Conservation (phyloP, 2,113 vertebrate species). For the Limanda limanda region DNA sequence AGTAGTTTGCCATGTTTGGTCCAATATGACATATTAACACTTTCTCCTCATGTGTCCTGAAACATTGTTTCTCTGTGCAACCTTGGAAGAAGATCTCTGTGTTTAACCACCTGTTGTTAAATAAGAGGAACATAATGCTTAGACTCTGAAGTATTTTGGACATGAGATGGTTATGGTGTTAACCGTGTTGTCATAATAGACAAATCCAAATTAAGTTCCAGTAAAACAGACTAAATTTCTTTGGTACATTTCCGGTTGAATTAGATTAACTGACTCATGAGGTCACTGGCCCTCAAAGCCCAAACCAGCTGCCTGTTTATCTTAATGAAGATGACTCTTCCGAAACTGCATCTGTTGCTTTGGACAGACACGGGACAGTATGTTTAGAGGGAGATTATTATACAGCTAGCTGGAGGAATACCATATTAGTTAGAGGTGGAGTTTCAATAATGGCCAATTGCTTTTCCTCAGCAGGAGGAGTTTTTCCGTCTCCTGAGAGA, state of each 20-base stretch:
- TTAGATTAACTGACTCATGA: constrained; percentile 25
- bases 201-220: neutral
- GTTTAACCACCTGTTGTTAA: too few relatives aligned
- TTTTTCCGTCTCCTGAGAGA: neutral
- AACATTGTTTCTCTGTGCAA: too few relatives aligned
- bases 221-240: neutral
- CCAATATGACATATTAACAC: too few relatives aligned
- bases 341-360: constrained; percentile 24
- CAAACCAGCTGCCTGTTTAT: constrained; percentile 44
- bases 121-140: too few relatives aligned
- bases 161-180: neutral
- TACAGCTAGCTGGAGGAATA: constrained; percentile 11
- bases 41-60: too few relatives aligned
- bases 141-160: neutral
- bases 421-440: constrained; percentile 10
- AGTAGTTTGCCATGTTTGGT: too few relatives aligned
- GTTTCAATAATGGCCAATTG: neutral
- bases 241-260: neutral
- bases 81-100: too few relatives aligned
- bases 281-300: constrained; percentile 31
- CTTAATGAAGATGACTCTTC: constrained; percentile 43
- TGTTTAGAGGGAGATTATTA: constrained; percentile 10
- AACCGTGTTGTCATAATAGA: neutral
- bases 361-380: constrained; percentile 6
- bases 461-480: constrained; percentile 1